Evolutionary conservation across 2,113 vertebrate species (phyloP).

Genomic region (Psittacus erithacus): DNA sequence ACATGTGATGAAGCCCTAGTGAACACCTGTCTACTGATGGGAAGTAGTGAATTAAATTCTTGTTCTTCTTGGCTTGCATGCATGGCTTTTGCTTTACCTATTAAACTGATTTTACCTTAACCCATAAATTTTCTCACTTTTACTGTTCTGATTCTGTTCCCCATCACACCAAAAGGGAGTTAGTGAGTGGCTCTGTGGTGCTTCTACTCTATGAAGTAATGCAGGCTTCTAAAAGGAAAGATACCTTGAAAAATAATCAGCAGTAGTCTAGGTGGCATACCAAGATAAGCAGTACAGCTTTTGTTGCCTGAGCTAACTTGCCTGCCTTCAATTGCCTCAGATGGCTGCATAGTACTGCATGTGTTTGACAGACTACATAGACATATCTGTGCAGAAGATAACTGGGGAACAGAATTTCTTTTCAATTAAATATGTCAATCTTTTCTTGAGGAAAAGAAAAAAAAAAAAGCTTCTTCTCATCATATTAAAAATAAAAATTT

Average conservation of each 20-base stretch:
- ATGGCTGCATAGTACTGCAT: neutral
- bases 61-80: neutral
- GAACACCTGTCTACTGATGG: neutral
- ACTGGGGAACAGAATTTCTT: neutral
- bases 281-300: neutral
- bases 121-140: neutral
- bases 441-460: neutral
- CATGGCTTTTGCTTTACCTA: neutral
- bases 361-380: neutral
- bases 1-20: neutral
- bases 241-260: neutral
- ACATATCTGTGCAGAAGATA: neutral
- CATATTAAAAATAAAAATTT: neutral
- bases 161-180: neutral
- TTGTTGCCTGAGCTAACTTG: neutral
- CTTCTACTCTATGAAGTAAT: neutral
- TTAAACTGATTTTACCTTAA: neutral
- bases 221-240: neutral
- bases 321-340: neutral
- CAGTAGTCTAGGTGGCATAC: neutral
- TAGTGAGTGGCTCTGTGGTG: neutral
- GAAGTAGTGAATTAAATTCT: neutral
- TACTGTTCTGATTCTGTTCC: neutral
- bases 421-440: neutral
- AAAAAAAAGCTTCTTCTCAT: fast-evolving